phyloP scores from a whole-genome alignment of 2,797 vertebrate genomes.

The Vultur gryphus region DNA sequence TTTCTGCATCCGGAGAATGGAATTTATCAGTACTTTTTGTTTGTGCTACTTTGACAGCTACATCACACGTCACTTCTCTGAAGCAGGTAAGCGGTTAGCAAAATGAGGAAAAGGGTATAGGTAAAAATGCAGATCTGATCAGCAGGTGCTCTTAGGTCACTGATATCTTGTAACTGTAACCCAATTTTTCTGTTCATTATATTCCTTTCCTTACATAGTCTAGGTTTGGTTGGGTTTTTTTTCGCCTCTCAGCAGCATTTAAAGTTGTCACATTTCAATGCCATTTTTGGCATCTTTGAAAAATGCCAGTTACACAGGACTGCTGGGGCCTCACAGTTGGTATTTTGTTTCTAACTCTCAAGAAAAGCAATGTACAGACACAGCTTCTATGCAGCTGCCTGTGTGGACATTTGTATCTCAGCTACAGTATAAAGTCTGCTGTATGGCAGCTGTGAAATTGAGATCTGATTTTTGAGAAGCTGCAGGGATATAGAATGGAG shows the following conservation, averaged over 20 bases:
- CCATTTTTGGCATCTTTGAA: neutral
- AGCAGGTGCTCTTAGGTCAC: neutral
- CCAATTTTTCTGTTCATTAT: neutral
- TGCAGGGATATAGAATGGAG: neutral
- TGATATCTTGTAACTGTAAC: neutral
- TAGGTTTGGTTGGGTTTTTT: neutral
- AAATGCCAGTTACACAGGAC: neutral
- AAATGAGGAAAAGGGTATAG: neutral
- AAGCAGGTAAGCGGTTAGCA: neutral
- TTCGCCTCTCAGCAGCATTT: neutral
- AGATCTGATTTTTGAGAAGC: neutral
- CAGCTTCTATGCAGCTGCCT: neutral
- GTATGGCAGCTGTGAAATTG: neutral
- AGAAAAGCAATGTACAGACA: neutral
- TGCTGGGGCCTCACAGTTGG: neutral
- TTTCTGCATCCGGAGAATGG: neutral
- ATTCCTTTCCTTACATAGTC: neutral
- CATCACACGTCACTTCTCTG: neutral
- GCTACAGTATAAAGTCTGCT: neutral
- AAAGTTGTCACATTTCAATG: neutral
- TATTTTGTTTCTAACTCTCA: neutral
- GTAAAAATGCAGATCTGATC: neutral
- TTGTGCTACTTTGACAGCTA: neutral
- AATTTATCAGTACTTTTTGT: neutral
- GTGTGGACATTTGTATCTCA: rapidly evolving